Conservation (phyloP, 2,888 invertebrate species). For the Melinopterus prodromus region DNA sequence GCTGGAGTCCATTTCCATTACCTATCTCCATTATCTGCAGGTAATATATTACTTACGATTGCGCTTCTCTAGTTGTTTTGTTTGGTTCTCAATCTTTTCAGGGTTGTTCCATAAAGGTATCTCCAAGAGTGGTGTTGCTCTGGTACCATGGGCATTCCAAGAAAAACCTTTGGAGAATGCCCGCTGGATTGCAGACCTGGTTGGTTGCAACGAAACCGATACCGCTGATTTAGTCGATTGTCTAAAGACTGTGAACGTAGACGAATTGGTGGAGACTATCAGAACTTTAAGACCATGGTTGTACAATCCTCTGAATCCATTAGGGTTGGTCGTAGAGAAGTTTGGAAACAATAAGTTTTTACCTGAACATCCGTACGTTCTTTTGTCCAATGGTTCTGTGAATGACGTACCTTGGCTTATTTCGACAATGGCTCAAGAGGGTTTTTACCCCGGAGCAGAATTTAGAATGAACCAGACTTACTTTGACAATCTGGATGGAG, state of each 20-base stretch:
- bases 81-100: neutral
- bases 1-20: constrained; percentile 76
- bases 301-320: constrained; percentile 68
- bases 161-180: constrained; percentile 67
- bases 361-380: constrained; percentile 67
- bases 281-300: constrained; percentile 7
- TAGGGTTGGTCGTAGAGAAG: constrained; percentile 72
- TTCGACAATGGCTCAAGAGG: constrained; percentile 72
- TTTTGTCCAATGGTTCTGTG: constrained; percentile 66
- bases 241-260: constrained; percentile 66
- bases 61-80: neutral
- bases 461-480: constrained; percentile 49
- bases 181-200: constrained; percentile 63
- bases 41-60: constrained; percentile 38
- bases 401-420: constrained; percentile 72
- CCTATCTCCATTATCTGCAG: constrained; percentile 67
- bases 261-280: constrained; percentile 64
- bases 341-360: constrained; percentile 61
- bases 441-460: constrained; percentile 67
- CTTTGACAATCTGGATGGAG: constrained; percentile 35
- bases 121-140: constrained; percentile 72
- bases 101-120: constrained; percentile 65
- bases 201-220: constrained; percentile 67
- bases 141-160: constrained; percentile 64
- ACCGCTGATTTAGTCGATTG: constrained; percentile 68